Conservation (phyloP, 2,113 vertebrate genomes). For the Engraulis encrasicolus region DNA sequence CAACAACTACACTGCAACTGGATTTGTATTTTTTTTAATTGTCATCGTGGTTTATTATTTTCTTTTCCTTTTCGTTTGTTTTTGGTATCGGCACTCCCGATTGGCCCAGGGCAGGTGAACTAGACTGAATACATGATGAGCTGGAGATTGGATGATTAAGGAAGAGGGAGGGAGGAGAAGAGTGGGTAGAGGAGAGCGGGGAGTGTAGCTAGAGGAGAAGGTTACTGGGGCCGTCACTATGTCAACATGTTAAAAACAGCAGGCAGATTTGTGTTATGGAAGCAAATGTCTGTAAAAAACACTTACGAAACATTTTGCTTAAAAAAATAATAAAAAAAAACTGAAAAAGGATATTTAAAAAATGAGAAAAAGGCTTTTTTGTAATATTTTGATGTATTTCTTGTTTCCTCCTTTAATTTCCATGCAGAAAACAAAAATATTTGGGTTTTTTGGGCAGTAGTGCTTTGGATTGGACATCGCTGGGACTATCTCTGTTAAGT, state of each 20-base stretch:
- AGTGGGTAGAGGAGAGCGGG: too few species aligned
- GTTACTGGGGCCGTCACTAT: slow-evolving; percentile 22
- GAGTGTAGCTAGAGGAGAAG: too few species aligned
- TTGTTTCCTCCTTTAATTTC: neutral
- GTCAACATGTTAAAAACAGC: neutral
- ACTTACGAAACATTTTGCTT: slow-evolving; percentile 48
- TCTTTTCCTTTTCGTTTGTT: slow-evolving; percentile 26
- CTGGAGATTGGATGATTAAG: slow-evolving; percentile 53
- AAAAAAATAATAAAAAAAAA: slow-evolving; percentile 36
- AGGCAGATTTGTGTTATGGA: slow-evolving; percentile 45
- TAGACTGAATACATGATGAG: slow-evolving; percentile 75
- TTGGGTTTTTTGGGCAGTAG: slow-evolving; percentile 33
- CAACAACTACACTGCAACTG: slow-evolving; percentile 45
- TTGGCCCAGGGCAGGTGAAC: slow-evolving; percentile 66
- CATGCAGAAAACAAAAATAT: slow-evolving; percentile 15
- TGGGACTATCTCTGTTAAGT: neutral
- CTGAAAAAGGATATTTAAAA: slow-evolving; percentile 26
- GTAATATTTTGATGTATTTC: neutral
- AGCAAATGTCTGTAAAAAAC: slow-evolving; percentile 67
- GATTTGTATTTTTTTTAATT: slow-evolving; percentile 37
- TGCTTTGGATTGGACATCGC: slow-evolving; percentile 34
- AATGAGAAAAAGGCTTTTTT: slow-evolving; percentile 5
- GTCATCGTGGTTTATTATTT: slow-evolving; percentile 27
- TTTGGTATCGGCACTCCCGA: slow-evolving; percentile 13
- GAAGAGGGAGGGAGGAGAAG: too few species aligned